Evolutionary conservation across 2,888 invertebrate genomes (phyloP).

Genomic region (Drosophila algonquin): DNA sequence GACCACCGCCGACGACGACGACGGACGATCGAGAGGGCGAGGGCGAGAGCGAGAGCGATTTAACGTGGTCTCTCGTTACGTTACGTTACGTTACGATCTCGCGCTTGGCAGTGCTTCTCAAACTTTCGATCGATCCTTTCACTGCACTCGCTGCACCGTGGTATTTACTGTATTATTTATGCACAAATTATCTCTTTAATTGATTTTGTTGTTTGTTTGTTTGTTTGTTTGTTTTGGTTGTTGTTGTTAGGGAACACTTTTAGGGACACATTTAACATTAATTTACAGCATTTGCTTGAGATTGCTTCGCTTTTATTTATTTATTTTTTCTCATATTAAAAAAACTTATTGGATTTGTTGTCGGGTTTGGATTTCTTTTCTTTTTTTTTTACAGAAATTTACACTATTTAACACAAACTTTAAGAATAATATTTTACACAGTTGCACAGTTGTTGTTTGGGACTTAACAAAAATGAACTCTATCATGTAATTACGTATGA

Average conservation of each 20-base stretch:
- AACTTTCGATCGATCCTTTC: background rate
- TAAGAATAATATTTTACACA: slow-evolving; percentile 70
- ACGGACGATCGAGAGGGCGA: slow-evolving; percentile 3
- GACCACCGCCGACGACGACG: slow-evolving; percentile 7
- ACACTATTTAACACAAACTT: slow-evolving; percentile 68
- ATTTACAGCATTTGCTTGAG: slow-evolving; percentile 56
- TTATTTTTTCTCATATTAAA: slow-evolving; percentile 12
- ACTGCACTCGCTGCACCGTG: slow-evolving; percentile 4
- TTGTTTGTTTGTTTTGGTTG: slow-evolving; percentile 7
- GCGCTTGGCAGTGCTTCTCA: background rate
- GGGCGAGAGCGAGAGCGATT: background rate
- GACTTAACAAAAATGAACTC: slow-evolving; percentile 47
- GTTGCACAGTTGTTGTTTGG: slow-evolving; percentile 49
- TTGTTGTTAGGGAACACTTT: slow-evolving; percentile 41
- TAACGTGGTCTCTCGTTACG: background rate
- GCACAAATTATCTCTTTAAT: slow-evolving; percentile 15
- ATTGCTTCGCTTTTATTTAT: slow-evolving; percentile 33
- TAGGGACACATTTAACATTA: slow-evolving; percentile 46
- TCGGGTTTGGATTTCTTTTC: background rate
- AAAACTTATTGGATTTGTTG: slow-evolving; percentile 44
- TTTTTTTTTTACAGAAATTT: slow-evolving; percentile 69
- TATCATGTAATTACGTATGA: slow-evolving; percentile 60
- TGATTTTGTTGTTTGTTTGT: slow-evolving; percentile 28
- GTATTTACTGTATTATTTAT: slow-evolving; percentile 1
- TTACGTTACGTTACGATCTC: background rate